A percentile compares a stretch with the other conserved stretches of the same genome.
phyloP scores from a whole-genome alignment of 2,113 vertebrate genomes.

The Heterotis niloticus region DNA sequence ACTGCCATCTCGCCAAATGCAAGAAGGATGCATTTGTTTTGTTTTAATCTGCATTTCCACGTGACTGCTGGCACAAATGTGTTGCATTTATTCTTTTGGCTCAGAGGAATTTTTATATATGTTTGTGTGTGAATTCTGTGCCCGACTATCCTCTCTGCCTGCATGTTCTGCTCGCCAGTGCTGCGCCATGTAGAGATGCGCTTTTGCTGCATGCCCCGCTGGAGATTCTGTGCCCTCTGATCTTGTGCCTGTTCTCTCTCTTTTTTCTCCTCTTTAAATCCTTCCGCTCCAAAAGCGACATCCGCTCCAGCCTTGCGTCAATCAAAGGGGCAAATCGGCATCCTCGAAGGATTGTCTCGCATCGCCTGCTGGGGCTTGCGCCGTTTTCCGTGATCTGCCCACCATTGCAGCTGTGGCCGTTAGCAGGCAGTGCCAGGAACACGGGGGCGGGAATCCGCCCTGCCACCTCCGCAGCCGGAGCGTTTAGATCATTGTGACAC shows the following conservation, averaged over 20 bases:
- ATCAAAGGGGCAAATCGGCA: background rate
- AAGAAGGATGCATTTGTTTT: too few species aligned
- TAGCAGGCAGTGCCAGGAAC: background rate
- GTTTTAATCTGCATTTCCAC: too few species aligned
- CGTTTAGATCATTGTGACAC: conserved; percentile 45
- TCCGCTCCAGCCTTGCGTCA: background rate
- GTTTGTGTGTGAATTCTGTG: background rate
- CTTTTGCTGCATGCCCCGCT: background rate
- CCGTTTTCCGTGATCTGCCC: conserved; percentile 18
- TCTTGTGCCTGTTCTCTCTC: background rate
- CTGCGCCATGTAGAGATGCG: background rate
- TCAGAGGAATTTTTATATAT: background rate
- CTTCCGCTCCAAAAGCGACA: background rate
- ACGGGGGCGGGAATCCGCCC: conserved; percentile 26
- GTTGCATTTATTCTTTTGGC: background rate
- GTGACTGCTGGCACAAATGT: background rate
- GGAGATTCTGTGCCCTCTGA: conserved; percentile 2
- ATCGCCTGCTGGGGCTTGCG: conserved; percentile 15
- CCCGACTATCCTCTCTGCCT: too few species aligned
- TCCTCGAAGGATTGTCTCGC: conserved; percentile 9
- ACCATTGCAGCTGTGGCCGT: conserved; percentile 11
- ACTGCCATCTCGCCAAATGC: too few species aligned
- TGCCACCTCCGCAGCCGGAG: conserved; percentile 39
- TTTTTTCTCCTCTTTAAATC: background rate
- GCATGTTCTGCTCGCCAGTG: background rate